Conservation (phyloP, 2,888 invertebrate species). For the Sclerodermus sp. region DNA sequence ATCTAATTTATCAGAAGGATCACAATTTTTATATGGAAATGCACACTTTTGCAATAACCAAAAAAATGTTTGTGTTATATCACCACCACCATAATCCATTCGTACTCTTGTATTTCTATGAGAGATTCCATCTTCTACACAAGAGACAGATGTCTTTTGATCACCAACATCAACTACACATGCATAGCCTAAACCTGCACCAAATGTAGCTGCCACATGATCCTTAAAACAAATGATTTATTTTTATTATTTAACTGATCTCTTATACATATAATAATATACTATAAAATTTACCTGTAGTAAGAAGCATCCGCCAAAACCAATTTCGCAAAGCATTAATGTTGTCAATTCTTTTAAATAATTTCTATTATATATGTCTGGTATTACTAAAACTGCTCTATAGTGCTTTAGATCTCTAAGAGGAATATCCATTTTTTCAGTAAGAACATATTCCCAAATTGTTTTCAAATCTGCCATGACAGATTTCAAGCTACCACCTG, state of each 20-base stretch:
- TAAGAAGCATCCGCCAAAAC: conserved; percentile 83
- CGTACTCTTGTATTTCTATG: conserved; percentile 81
- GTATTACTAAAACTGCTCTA: conserved; percentile 83
- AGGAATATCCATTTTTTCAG: conserved; percentile 74
- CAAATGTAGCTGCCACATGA: conserved; percentile 84
- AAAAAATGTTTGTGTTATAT: conserved; percentile 86
- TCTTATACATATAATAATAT: background rate
- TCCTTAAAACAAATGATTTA: conserved; percentile 61
- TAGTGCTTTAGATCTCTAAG: conserved; percentile 72
- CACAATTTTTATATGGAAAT: conserved; percentile 85
- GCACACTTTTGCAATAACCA: conserved; percentile 88
- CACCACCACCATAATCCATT: conserved; percentile 88
- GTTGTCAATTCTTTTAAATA: conserved; percentile 84
- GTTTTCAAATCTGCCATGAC: conserved; percentile 83
- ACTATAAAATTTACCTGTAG: conserved; percentile 63
- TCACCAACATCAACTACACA: conserved; percentile 96
- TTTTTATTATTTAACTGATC: background rate
- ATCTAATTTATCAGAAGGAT: conserved; percentile 74
- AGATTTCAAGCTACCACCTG: conserved; percentile 84
- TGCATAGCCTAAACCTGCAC: conserved; percentile 80
- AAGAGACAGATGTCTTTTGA: conserved; percentile 93
- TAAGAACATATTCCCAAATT: conserved; percentile 84
- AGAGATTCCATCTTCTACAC: conserved; percentile 95
- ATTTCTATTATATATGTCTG: conserved; percentile 85
- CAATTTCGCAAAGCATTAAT: conserved; percentile 76